A percentile compares a stretch with the other conserved stretches of the same genome.
phyloP scores from a whole-genome alignment of 2,888 invertebrate genomes.

The Scaptodrosophila latifasciaeformis region DNA sequence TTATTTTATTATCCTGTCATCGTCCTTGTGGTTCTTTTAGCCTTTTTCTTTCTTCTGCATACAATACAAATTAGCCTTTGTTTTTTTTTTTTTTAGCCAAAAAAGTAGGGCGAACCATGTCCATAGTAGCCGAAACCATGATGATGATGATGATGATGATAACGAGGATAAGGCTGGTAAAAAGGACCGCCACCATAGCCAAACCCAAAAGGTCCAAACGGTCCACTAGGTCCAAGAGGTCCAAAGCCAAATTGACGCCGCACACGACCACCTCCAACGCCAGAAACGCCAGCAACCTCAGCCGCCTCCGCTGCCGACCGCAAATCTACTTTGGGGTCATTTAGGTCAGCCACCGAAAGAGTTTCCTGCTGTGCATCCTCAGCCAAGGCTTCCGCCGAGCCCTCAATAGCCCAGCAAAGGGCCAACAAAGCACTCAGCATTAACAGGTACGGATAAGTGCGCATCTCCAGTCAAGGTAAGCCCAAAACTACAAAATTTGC shows the following conservation, averaged over 20 bases:
- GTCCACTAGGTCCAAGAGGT: neutral
- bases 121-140: too few species aligned
- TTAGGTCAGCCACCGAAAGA: too few species aligned
- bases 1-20: conserved; percentile 25
- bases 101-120: neutral
- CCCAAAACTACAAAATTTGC: too few species aligned
- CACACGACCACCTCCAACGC: conserved; percentile 11
- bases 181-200: neutral
- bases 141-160: neutral
- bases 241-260: conserved; percentile 25
- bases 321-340: too few species aligned
- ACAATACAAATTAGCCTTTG: neutral
- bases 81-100: neutral
- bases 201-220: neutral
- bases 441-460: neutral
- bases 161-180: neutral
- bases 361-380: neutral
- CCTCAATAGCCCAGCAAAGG: neutral
- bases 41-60: neutral
- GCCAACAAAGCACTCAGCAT: conserved; percentile 10
- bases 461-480: conserved; percentile 32
- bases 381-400: neutral
- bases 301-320: neutral
- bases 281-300: neutral
- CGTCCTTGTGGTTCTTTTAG: neutral